Percentiles rank a stretch among this genome's conserved stretches.
Evolutionary conservation across 2,113 vertebrate species (phyloP).

Genomic region (Callithrix jacchus): DNA sequence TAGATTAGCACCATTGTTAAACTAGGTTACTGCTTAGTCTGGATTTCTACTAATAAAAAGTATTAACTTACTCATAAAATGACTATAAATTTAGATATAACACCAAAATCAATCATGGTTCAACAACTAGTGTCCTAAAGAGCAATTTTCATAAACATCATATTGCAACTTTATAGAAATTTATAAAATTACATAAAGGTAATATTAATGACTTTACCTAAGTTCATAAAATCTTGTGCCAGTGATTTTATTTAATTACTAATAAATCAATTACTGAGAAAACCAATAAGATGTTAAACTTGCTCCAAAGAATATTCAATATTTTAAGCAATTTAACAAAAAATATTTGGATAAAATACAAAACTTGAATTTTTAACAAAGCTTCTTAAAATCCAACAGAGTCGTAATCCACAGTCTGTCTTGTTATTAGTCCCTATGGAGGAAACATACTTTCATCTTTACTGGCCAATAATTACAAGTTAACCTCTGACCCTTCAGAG

Average conservation of each 20-base stretch:
- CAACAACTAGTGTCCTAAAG: neutral
- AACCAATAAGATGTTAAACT: neutral
- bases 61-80: neutral
- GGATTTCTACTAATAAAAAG: neutral
- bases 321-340: neutral
- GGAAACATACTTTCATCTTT: neutral
- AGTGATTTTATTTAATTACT: neutral
- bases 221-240: neutral
- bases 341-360: neutral
- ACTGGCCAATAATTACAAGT: neutral
- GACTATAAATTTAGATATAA: neutral
- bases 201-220: neutral
- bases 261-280: neutral
- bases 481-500: neutral
- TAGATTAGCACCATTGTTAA: neutral
- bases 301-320: neutral
- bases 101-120: neutral
- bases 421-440: neutral
- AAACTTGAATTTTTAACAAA: neutral
- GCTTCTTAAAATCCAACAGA: neutral
- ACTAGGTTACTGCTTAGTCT: neutral
- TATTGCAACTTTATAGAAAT: neutral
- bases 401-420: neutral
- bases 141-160: neutral
- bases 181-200: neutral